Evolutionary conservation across 2,797 vertebrate species (phyloP), one percentile per base, ranked within the genome.

Genomic region (Sebastes kiyomatsui): DNA sequence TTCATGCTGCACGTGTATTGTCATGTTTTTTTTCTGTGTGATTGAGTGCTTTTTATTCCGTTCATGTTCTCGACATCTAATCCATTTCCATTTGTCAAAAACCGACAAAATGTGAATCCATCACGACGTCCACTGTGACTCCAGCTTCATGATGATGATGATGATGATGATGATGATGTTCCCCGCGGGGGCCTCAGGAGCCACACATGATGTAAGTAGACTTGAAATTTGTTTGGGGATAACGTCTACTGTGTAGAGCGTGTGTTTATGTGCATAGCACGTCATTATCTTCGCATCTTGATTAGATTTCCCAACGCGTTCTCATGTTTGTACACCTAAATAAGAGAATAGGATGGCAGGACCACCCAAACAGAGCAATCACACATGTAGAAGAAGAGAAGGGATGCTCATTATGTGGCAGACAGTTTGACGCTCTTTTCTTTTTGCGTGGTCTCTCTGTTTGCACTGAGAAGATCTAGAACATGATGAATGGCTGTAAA

Each of bases 221-320:
- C 67, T 84, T 89, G 88, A 93, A 84, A 85, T 87, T 83, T 93
- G 90, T 93, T 92, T 93, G 73, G 82, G 77, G 81, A 88, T 46
- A 46, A 81, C 10, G 20, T 90, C 84, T 81, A 73, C 90, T 84
- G 67, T 82, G 68, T 70, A 75, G 72, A 85, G 76, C 75, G 42
- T 72, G 68, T 94, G 91, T 92, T 93, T 93, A 88, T 88, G 78
- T 88, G 80, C 79, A 82, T 83, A 80, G 87, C 83, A 86, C 78
- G 30, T 89, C 93, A 91, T 92, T 92, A 91, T 92, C 86, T 90
- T 81, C 90, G 75, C 81, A 91, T 89, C 88, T 84, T 93, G 90
- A 92, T 92, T 82, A 83, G 85, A 90, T 92, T 91, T 89, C 78
- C 86, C 72, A 75, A 75, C 12, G 22, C 16, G 81, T 77, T 91